Evolutionary conservation across 2,888 invertebrate genomes (phyloP), one percentile per base, ranked within the genome.

Genomic region (Drosophila austrosaltans): DNA sequence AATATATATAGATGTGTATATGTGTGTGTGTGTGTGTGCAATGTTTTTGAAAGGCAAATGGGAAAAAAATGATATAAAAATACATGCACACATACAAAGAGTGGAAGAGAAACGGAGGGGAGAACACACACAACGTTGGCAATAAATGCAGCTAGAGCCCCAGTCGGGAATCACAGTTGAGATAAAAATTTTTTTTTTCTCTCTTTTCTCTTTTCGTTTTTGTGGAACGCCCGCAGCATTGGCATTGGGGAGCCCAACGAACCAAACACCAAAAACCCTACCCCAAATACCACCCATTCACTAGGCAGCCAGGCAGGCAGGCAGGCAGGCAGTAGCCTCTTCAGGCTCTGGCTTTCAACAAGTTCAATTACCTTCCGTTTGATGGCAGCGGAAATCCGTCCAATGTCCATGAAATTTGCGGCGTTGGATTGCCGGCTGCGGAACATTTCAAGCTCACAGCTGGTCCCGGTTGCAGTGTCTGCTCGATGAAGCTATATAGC

Each of bases 401-500:
- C 87, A 96, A 93, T 76, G 94, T 94, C 97, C 97, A 97, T 76
- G 95, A 94, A 91, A 97, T 95, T 92, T 95, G 94, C 60, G 97
- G 96, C 74, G 96, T 95, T 70, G 97, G 97, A 93, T 96, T 96
- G 81, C 96, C 96, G 81, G 95, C 94, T 80, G 96, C 95, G 76
- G 95, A 95, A 91, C 96, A 97, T 92, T 96, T 95, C 78, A 96
- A 93, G 72, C 96, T 96, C 79, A 96, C 95, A 72, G 95, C 95
- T 63, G 96, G 96, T 61, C 96, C 96, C 7, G 95, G 95, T 87
- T 96, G 96, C 66, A 96, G 93, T 67, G 96, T 96, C 92, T 96
- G 96, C 90, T 96, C 96, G 89, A 95, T 95, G 93, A 96, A 96
- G 90, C 95, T 95, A 92, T 96, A 96, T 60, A 96, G 93, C 75